phyloP scores from a whole-genome alignment of 2,888 invertebrate species.

The Aricia artaxerxes region DNA sequence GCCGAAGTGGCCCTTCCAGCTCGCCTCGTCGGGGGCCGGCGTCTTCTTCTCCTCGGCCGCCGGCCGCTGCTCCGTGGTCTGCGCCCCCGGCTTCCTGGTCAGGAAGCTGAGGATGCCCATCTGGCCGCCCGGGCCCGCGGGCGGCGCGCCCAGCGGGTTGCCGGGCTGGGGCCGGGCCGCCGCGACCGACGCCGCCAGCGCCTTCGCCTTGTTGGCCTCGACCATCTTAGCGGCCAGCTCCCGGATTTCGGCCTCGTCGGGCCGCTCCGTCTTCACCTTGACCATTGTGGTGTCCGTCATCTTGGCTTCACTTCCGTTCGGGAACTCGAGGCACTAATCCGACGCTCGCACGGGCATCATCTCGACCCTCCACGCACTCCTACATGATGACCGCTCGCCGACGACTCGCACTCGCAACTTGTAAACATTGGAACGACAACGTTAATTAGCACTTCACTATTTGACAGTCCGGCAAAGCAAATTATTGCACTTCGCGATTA shows the following conservation, averaged over 20 bases:
- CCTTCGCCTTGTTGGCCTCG: constrained; percentile 88
- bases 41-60: constrained; percentile 66
- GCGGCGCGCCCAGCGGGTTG: constrained; percentile 56
- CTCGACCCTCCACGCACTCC: constrained; percentile 44
- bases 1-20: constrained; percentile 91
- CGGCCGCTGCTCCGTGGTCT: constrained; percentile 54
- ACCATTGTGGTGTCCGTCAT: constrained; percentile 64
- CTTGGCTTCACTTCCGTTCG: constrained; percentile 42
- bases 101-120: constrained; percentile 83
- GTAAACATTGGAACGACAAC: constrained; percentile 66
- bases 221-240: constrained; percentile 93
- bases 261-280: constrained; percentile 86
- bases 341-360: constrained; percentile 30
- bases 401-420: constrained; percentile 58
- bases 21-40: constrained; percentile 85
- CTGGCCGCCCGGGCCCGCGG: constrained; percentile 68
- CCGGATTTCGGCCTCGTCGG: constrained; percentile 92
- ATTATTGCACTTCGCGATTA: constrained; percentile 41
- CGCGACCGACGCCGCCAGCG: constrained; percentile 72
- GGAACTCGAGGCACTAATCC: constrained; percentile 8
- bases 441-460: constrained; percentile 58
- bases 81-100: constrained; percentile 67
- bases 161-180: constrained; percentile 76
- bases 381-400: constrained; percentile 62
- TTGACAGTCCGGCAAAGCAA: constrained; percentile 60